Evolutionary conservation across 2,888 invertebrate genomes (phyloP).

Genomic region (Mechanitis messenoides): DNA sequence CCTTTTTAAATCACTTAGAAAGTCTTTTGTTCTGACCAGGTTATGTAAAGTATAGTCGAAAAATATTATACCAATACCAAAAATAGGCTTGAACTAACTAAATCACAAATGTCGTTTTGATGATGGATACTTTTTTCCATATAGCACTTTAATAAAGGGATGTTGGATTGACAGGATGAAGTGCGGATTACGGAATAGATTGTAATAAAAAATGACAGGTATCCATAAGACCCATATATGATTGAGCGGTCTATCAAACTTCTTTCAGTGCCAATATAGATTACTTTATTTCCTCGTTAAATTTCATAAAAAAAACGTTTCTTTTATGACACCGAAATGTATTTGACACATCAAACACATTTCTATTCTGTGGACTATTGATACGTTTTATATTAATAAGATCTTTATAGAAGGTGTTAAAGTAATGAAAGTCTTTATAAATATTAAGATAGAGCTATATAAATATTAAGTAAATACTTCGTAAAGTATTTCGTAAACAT

Average conservation of each 20-base stretch:
- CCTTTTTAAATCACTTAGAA: too few species aligned
- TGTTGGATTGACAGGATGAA: constrained; percentile 7
- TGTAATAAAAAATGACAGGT: constrained; percentile 10
- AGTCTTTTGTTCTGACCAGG: too few species aligned
- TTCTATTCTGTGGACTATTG: too few species aligned
- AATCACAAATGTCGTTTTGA: background rate
- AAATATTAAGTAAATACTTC: too few species aligned
- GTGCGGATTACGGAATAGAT: constrained; percentile 7
- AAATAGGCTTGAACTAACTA: background rate
- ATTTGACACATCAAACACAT: constrained; percentile 1
- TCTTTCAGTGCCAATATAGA: constrained; percentile 6
- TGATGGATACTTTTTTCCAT: constrained; percentile 6
- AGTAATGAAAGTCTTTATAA: too few species aligned
- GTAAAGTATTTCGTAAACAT: too few species aligned
- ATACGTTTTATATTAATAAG: too few species aligned
- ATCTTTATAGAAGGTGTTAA: too few species aligned
- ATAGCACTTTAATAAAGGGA: constrained; percentile 6
- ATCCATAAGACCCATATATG: constrained; percentile 7
- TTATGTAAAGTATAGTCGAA: too few species aligned
- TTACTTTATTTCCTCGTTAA: constrained; percentile 7
- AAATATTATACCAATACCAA: background rate
- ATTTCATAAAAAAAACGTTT: constrained; percentile 7
- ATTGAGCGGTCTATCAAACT: constrained; percentile 6
- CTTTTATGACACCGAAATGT: background rate
- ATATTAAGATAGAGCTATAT: too few species aligned